Base-by-base conservation (phyloP, 2,113 vertebrate genomes). In the Neomonachus schauinslandi region DNA sequence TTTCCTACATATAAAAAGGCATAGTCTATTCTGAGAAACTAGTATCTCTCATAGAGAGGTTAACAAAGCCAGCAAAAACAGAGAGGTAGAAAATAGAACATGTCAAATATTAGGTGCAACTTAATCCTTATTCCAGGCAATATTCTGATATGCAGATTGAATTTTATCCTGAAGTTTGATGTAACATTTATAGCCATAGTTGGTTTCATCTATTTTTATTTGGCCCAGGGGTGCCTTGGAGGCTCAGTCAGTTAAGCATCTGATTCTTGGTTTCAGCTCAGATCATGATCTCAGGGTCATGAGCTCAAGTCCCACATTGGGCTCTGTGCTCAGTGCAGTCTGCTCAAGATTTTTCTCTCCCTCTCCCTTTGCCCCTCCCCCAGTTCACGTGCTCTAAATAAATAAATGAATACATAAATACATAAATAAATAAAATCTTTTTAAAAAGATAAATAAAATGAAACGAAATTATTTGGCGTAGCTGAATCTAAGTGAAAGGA, bases 121-220 rank as follows among this genome's bases (percentile, higher is more conserved):
- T 51, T 87, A 76, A 42, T 79, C 15, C 21, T 95, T 85, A 81
- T 74, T 53, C 49, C 8, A 2, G 46, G 86, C 11, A 81, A 15
- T 69, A 71, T 36, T 53, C 46, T 61, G 33, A 82, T 14, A n/a
- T 5, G 5, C 1, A 14, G 24, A 22, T 69, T 81, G 84, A 84
- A 49, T 95, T 90, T 51, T 69, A 59, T 33, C 69, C 31, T 71
- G 31, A 36, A 82, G 1, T 74, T 94, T 91, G 65, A 67, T 13
- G 26, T 63, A 71, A 69, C 14, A 72, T 65, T 57, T 14, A 82
- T 26, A 12, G 28, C 19, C 46, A 51, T 6, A 2, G 36, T 89
- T 57, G 71, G 21, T 87, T 95, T 93, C 63, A 57, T 77, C 51
- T 83, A 93, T 91, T 91, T 93, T 89, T 76, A 93, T 84, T 80